phyloP scores from a whole-genome alignment of 2,888 invertebrate genomes.

The Magallana nippona region DNA sequence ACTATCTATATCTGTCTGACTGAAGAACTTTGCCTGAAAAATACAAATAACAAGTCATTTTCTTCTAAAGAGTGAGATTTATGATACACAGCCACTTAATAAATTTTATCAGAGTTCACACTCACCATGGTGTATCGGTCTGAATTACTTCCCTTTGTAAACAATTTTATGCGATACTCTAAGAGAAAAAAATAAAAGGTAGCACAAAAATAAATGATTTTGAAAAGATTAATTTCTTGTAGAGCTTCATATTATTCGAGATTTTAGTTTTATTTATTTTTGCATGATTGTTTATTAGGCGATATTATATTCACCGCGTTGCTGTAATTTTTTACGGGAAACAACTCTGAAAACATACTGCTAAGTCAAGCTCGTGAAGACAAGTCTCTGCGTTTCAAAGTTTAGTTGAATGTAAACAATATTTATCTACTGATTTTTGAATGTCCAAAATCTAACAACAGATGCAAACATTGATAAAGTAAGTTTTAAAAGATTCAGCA shows the following conservation, averaged over 20 bases:
- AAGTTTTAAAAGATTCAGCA: neutral
- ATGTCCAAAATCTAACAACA: neutral
- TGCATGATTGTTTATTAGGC: too few species aligned
- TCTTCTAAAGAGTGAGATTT: neutral
- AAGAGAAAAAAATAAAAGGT: neutral
- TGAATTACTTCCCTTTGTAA: constrained; percentile 22
- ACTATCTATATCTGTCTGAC: constrained; percentile 97
- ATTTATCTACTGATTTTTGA: neutral
- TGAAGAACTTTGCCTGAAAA: constrained; percentile 92
- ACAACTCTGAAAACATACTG: neutral
- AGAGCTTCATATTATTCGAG: too few species aligned
- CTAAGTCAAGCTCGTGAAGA: too few species aligned
- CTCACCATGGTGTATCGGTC: neutral
- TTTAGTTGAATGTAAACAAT: neutral
- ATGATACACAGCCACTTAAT: neutral
- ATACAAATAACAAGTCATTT: neutral
- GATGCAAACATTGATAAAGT: neutral
- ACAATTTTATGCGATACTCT: constrained; percentile 3
- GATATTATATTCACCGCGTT: neutral
- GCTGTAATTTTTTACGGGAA: neutral
- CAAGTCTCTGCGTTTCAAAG: too few species aligned
- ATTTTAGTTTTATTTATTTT: too few species aligned
- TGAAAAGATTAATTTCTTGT: too few species aligned
- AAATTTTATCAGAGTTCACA: neutral
- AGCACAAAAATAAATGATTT: too few species aligned